Conservation (phyloP, 2,797 vertebrate genomes). For the Anabacerthia variegaticeps region DNA sequence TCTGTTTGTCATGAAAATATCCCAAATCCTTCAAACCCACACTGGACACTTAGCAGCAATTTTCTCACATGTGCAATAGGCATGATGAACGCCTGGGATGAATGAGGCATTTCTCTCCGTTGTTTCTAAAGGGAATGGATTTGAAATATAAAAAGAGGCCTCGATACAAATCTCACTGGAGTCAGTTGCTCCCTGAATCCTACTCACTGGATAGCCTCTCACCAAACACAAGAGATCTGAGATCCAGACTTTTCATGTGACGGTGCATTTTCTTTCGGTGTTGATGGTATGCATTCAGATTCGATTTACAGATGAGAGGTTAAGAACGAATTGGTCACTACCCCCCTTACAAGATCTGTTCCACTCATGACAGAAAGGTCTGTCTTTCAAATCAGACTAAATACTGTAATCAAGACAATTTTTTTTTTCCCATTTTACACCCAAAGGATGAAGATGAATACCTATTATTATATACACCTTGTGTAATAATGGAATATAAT, state of each 20-base stretch:
- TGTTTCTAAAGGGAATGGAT: background rate
- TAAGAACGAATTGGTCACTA: background rate
- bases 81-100: background rate
- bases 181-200: background rate
- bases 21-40: background rate
- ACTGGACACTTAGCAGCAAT: background rate
- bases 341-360: background rate
- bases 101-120: background rate
- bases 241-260: background rate
- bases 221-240: background rate
- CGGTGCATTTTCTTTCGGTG: background rate
- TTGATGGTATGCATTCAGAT: background rate
- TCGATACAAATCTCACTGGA: background rate
- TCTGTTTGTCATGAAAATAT: background rate
- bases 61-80: background rate
- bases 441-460: background rate
- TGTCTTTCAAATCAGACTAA: background rate
- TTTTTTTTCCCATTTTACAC: background rate
- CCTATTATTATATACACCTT: background rate
- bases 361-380: background rate
- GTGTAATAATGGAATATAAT: background rate
- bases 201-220: background rate
- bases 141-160: background rate
- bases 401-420: background rate
- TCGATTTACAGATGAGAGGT: background rate